Conservation (phyloP, 2,113 vertebrate genomes). For the Turdus rufiventris region DNA sequence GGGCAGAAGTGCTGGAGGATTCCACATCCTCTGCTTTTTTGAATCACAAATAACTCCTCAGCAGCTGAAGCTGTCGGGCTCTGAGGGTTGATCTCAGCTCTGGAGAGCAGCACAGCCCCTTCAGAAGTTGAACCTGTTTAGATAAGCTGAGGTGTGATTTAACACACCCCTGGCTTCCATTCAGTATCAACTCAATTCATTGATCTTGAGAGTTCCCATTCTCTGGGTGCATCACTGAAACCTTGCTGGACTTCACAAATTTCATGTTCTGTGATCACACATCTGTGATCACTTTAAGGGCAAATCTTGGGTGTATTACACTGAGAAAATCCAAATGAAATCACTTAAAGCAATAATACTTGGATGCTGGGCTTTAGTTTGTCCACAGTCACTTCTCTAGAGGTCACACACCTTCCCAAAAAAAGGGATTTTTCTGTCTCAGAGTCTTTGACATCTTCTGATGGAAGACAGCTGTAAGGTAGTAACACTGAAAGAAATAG, state of each 20-base stretch:
- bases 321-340: not conserved
- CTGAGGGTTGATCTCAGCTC: not conserved
- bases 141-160: not conserved
- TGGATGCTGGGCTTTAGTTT: not conserved
- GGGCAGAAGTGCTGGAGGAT: slow-evolving; percentile 15
- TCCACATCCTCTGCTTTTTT: slow-evolving; percentile 5
- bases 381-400: not conserved
- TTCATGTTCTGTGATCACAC: not conserved
- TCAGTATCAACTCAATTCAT: not conserved
- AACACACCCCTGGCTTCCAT: not conserved
- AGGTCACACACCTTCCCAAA: not conserved
- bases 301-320: not conserved
- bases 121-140: not conserved
- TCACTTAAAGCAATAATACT: not conserved
- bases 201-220: not conserved
- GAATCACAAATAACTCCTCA: not conserved
- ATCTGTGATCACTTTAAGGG: not conserved
- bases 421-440: not conserved
- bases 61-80: not conserved
- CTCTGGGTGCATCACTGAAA: not conserved
- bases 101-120: not conserved
- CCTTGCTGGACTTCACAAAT: not conserved
- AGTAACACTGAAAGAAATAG: not conserved
- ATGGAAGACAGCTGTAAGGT: not conserved
- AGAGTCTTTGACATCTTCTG: not conserved